Base-by-base conservation (phyloP, 2,113 vertebrate species). In the Dasyornis broadbenti region DNA sequence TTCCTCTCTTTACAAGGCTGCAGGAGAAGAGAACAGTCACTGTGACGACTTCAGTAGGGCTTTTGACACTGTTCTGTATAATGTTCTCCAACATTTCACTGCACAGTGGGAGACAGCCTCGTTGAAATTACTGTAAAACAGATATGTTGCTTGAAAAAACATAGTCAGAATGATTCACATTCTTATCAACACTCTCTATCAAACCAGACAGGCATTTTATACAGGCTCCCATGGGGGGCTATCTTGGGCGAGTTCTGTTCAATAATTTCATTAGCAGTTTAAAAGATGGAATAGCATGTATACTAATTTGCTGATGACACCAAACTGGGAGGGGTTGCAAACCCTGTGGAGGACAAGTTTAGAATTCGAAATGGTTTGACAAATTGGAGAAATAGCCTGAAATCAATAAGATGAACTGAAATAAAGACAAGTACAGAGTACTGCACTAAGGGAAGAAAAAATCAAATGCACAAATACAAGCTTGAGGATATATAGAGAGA, bases 191-290 rank as follows among this genome's bases (percentile, higher is more conserved):
- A 28, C 26, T 54, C 59, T 64, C 59, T 68, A 50, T 92, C 73
- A 88, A 82, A 60, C n/a, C 49, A 39, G 70, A 71, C 61, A 85
- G 72, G 61, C 37, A 72, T 82, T 91, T 94, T 57, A 57, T 68
- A 49, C 3, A 6, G 37, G 18, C 39, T 95, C 83, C 73, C 21
- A 1, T 12, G 4, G 35, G 17, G 50, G 44, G 5, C 50, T 86
- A n/a, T 40, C 91, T 83, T 60, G 42, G 56, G 31, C 61, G 61
- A 82, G 57, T 64, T 89, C 70, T 72, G 57, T 68, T 95, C 92
- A 85, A 69, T 94, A 92, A 85, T 96, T 90, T 91, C 85, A 94
- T 95, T 93, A 93, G 70, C 70, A 76, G 85, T 71, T 95, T 57
- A 64, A 85, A 82, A 72, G 88, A 76, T 90, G n/a, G 49, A 88